phyloP scores from a whole-genome alignment of 2,888 invertebrate species.

The Zygogramma bicolorata region DNA sequence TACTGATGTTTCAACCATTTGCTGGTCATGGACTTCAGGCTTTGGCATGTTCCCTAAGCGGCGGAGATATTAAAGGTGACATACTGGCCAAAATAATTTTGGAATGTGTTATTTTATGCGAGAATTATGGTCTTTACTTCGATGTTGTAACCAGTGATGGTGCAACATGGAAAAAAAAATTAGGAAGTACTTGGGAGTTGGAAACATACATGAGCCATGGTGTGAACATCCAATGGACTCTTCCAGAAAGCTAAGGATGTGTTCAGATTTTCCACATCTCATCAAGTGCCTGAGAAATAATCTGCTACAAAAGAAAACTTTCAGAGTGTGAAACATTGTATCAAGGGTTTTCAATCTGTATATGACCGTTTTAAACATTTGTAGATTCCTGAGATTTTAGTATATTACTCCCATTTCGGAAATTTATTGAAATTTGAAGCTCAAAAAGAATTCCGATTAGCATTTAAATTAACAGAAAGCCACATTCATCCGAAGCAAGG shows the following conservation, averaged over 20 bases:
- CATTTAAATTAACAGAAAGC: constrained; percentile 1
- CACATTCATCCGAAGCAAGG: constrained; percentile 8
- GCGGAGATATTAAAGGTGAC: constrained; percentile 25
- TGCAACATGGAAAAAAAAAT: constrained; percentile 40
- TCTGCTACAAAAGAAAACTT: background rate
- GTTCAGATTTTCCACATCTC: constrained; percentile 34
- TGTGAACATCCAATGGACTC: constrained; percentile 31
- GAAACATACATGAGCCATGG: constrained; percentile 10
- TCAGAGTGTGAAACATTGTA: background rate
- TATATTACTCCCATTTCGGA: background rate
- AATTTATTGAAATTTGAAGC: background rate
- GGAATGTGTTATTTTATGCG: constrained; percentile 34
- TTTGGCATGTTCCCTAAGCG: constrained; percentile 26
- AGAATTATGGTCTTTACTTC: constrained; percentile 36
- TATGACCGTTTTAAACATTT: background rate
- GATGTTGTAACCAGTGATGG: constrained; percentile 43
- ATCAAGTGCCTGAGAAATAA: background rate
- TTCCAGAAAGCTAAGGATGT: constrained; percentile 30
- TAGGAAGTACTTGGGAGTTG: constrained; percentile 40
- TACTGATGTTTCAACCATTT: constrained; percentile 40
- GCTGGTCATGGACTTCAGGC: constrained; percentile 20
- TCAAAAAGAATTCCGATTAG: background rate
- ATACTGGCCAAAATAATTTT: constrained; percentile 19
- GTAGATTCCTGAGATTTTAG: background rate
- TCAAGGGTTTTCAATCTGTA: background rate